phyloP scores from a whole-genome alignment of 2,113 vertebrate genomes.

The Fulica atra region DNA sequence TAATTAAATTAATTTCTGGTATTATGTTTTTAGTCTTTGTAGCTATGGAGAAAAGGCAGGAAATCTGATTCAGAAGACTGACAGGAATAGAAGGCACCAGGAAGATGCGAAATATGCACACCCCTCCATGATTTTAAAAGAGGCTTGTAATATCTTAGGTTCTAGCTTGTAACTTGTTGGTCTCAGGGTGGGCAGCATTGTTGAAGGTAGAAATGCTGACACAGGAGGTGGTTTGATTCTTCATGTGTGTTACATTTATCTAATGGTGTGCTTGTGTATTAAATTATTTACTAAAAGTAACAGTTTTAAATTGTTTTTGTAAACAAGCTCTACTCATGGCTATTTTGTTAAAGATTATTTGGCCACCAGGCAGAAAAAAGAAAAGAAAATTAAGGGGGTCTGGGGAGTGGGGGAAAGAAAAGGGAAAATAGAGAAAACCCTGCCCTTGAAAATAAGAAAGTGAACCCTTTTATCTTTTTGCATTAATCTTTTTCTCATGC shows the following conservation, averaged over 20 bases:
- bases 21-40: not conserved
- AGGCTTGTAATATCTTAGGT: not conserved
- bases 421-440: not conserved
- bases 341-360: not conserved
- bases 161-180: not conserved
- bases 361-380: not conserved
- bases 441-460: not conserved
- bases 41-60: not conserved
- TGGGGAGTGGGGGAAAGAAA: too few species aligned
- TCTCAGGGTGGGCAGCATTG: not conserved
- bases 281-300: not conserved
- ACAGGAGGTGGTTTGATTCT: not conserved
- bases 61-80: not conserved
- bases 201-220: not conserved
- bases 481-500: not conserved
- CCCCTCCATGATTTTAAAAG: not conserved
- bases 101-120: not conserved
- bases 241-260: not conserved
- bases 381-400: not conserved
- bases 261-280: not conserved
- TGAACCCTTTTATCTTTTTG: not conserved
- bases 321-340: not conserved
- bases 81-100: not conserved
- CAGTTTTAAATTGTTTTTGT: not conserved
- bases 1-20: not conserved